Evolutionary conservation across 2,113 vertebrate genomes (phyloP).

Genomic region (Donacobius atricapilla): DNA sequence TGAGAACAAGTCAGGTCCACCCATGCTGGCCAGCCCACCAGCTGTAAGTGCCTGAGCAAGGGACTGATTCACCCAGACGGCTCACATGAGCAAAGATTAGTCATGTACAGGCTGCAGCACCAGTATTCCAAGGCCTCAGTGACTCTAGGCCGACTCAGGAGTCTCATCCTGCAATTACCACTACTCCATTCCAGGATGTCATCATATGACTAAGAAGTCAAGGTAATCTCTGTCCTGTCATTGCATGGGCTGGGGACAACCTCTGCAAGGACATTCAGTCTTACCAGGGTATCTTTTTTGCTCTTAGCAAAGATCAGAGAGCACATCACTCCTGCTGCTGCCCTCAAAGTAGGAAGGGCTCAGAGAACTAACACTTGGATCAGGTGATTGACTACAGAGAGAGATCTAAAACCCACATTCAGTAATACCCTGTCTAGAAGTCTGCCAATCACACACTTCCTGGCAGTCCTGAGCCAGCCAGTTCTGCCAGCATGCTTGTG

Average conservation of each 20-base stretch:
- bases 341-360: background rate
- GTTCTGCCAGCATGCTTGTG: background rate
- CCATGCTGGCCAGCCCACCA: background rate
- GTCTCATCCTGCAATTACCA: background rate
- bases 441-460: background rate
- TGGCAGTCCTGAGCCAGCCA: background rate
- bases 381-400: background rate
- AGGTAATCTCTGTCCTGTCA: background rate
- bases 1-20: background rate
- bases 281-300: background rate
- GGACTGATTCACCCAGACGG: background rate
- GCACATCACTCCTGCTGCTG: background rate
- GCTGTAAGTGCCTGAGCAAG: background rate
- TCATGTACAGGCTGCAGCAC: background rate
- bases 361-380: background rate
- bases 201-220: background rate
- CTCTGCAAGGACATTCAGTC: background rate
- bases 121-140: background rate
- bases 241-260: background rate
- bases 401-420: background rate
- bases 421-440: background rate
- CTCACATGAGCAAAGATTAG: background rate
- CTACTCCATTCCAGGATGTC: background rate
- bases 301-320: background rate
- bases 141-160: background rate